Conservation (phyloP, 2,113 vertebrate genomes). For the Haemorhous mexicanus region DNA sequence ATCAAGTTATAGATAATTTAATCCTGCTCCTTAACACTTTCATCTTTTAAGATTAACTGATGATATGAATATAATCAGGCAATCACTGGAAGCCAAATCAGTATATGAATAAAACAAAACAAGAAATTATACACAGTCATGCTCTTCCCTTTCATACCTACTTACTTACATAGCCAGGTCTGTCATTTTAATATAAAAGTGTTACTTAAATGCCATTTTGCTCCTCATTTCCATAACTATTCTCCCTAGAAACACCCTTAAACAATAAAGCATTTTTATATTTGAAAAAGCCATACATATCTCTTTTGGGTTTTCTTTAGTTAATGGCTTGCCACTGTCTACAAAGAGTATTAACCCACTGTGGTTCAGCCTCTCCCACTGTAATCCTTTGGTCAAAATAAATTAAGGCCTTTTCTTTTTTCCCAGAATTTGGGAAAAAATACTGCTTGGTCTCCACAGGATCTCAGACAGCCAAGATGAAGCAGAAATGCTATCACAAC, state of each 20-base stretch:
- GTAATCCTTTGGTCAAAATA: background rate
- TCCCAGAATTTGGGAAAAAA: background rate
- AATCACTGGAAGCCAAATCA: background rate
- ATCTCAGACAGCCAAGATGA: background rate
- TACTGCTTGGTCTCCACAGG: background rate
- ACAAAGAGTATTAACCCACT: background rate
- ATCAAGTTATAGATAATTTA: background rate
- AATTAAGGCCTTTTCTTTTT: background rate
- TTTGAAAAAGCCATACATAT: background rate
- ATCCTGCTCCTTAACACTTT: background rate
- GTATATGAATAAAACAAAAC: background rate
- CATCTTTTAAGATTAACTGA: background rate
- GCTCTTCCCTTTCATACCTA: background rate
- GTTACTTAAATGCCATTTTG: background rate
- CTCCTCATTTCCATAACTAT: background rate
- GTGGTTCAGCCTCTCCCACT: background rate
- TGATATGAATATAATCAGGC: background rate
- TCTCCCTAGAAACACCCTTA: background rate
- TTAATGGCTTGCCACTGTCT: background rate
- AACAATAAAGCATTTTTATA: background rate
- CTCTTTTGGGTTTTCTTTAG: background rate
- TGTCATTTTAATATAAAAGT: background rate
- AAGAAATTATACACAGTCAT: background rate
- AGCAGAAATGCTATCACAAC: background rate
- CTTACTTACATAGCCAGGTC: background rate